Conservation (phyloP, 2,888 invertebrate species). For the Spatulosminthurus flaviceps region DNA sequence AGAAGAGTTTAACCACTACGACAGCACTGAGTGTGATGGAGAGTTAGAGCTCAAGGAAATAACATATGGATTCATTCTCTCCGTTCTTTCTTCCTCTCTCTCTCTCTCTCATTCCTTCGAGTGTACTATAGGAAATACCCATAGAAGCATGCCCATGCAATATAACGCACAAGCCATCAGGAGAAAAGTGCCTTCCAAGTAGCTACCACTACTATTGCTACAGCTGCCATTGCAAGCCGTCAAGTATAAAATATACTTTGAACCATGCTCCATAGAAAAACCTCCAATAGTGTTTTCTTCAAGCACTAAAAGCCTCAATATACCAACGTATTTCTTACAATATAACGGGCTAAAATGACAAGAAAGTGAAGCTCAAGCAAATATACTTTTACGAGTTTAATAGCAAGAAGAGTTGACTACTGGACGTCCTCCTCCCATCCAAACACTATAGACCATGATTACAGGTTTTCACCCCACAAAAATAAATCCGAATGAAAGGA, state of each 20-base stretch:
- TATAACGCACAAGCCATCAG: too few relatives aligned
- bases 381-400: neutral
- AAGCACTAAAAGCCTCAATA: too few relatives aligned
- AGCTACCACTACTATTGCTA: neutral
- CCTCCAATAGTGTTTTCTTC: too few relatives aligned
- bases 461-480: neutral
- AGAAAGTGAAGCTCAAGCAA: neutral
- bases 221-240: neutral
- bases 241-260: constrained; percentile 13
- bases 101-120: too few relatives aligned
- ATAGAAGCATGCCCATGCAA: too few relatives aligned
- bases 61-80: constrained; percentile 14
- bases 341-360: neutral
- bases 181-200: neutral
- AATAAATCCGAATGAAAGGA: neutral
- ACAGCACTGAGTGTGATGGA: constrained; percentile 6
- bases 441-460: constrained; percentile 1
- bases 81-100: neutral
- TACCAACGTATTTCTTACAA: too few relatives aligned
- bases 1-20: constrained; percentile 8
- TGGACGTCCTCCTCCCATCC: constrained; percentile 18
- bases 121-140: too few relatives aligned
- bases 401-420: constrained; percentile 1
- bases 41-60: constrained; percentile 4
- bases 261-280: too few relatives aligned